Percentiles rank a stretch among this genome's conserved stretches.
Evolutionary conservation across 2,888 invertebrate genomes (phyloP).

Genomic region (Drosophila ustulata): DNA sequence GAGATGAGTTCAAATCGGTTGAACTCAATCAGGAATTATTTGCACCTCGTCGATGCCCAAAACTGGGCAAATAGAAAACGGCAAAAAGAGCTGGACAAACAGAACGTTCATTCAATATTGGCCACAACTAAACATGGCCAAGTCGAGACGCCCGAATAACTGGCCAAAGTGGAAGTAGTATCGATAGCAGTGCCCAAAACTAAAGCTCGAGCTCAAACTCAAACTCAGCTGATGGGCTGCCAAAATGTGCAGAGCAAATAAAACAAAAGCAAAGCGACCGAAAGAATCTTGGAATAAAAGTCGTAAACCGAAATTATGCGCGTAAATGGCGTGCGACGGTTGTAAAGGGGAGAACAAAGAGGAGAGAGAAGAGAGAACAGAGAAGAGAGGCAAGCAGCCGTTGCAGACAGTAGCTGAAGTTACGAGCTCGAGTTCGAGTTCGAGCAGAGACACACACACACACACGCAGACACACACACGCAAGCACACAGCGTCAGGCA

Average conservation of each 20-base stretch:
- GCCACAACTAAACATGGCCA: slow-evolving; percentile 45
- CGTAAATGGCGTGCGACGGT: slow-evolving; percentile 56
- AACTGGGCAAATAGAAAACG: slow-evolving; percentile 61
- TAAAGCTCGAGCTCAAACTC: neutral
- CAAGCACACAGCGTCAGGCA: slow-evolving; percentile 45
- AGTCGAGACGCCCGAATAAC: slow-evolving; percentile 28
- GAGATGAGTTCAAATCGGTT: slow-evolving; percentile 37
- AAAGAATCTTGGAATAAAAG: slow-evolving; percentile 8
- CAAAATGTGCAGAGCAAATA: slow-evolving; percentile 24
- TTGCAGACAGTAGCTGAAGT: slow-evolving; percentile 26
- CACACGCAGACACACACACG: slow-evolving; percentile 49
- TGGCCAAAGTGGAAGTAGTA: slow-evolving; percentile 14
- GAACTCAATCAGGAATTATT: slow-evolving; percentile 70
- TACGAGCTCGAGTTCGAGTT: slow-evolving; percentile 10
- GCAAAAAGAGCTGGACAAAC: slow-evolving; percentile 33
- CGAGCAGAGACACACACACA: slow-evolving; percentile 31
- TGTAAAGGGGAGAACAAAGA: neutral
- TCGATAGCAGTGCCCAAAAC: neutral
- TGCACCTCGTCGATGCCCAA: slow-evolving; percentile 60
- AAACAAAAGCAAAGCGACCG: neutral
- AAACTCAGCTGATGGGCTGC: slow-evolving; percentile 9
- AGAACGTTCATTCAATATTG: slow-evolving; percentile 51
- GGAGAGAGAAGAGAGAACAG: neutral
- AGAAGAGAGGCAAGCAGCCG: too few relatives aligned
- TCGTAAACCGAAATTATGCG: slow-evolving; percentile 60